Conservation (phyloP, 2,113 vertebrate species). For the Oenanthe oenanthe region DNA sequence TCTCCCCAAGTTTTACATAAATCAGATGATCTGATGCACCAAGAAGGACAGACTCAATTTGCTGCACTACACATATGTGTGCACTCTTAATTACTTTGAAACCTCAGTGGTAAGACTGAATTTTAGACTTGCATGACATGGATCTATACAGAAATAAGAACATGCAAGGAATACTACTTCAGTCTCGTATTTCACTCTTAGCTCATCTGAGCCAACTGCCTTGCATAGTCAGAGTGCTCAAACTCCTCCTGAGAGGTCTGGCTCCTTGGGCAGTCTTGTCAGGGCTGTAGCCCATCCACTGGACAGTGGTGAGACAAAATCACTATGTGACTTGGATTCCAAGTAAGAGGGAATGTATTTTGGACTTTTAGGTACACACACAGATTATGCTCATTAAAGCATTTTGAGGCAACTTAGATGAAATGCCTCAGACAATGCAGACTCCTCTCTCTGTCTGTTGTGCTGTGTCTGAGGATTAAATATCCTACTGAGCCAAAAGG, state of each 20-base stretch:
- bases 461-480: not conserved
- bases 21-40: not conserved
- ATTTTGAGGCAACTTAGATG: not conserved
- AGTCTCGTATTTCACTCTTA: not conserved
- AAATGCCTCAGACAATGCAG: not conserved
- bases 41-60: not conserved
- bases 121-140: not conserved
- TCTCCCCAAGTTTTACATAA: not conserved
- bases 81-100: not conserved
- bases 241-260: not conserved
- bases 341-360: not conserved
- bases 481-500: not conserved
- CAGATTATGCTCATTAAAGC: not conserved
- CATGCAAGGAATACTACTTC: not conserved
- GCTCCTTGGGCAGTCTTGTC: accelerated
- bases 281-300: not conserved
- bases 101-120: not conserved
- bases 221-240: not conserved
- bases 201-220: not conserved
- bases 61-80: not conserved
- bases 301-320: not conserved
- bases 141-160: not conserved
- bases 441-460: not conserved
- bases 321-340: not conserved
- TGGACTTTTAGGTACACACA: not conserved